Conservation (phyloP, 1,140 invertebrate genomes). For the Mercenaria mercenaria region DNA sequence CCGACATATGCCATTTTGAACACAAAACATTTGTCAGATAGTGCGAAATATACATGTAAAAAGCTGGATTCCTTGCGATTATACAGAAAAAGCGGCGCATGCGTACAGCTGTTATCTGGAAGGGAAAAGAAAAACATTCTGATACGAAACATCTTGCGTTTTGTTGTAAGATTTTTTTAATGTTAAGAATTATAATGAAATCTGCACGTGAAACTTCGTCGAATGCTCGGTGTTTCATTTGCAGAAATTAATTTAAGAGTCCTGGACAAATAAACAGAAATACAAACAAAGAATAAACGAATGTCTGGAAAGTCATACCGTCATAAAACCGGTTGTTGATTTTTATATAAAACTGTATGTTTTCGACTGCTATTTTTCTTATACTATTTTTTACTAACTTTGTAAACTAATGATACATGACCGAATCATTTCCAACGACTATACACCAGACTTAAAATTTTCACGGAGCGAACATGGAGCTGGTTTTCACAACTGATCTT, state of each 20-base stretch:
- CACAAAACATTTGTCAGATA: conserved; percentile 28
- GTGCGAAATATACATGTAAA: conserved; percentile 14
- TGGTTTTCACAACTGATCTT: too few relatives aligned
- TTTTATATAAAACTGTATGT: too few relatives aligned
- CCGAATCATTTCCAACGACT: too few relatives aligned
- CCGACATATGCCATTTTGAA: conserved; percentile 19
- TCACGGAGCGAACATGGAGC: too few relatives aligned
- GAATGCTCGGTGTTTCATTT: neutral
- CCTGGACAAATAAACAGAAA: conserved; percentile 2
- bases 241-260: neutral
- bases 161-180: neutral
- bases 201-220: neutral
- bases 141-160: neutral
- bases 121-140: neutral
- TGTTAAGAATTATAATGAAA: neutral
- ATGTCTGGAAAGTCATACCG: too few relatives aligned
- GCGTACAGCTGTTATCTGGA: neutral
- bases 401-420: too few relatives aligned
- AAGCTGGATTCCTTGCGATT: neutral
- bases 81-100: neutral
- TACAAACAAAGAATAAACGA: neutral
- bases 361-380: too few relatives aligned
- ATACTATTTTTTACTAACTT: too few relatives aligned
- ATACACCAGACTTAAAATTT: too few relatives aligned
- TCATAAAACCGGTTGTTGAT: too few relatives aligned